Base-by-base conservation (phyloP, 2,113 vertebrate species). In the Notothenia coriiceps region DNA sequence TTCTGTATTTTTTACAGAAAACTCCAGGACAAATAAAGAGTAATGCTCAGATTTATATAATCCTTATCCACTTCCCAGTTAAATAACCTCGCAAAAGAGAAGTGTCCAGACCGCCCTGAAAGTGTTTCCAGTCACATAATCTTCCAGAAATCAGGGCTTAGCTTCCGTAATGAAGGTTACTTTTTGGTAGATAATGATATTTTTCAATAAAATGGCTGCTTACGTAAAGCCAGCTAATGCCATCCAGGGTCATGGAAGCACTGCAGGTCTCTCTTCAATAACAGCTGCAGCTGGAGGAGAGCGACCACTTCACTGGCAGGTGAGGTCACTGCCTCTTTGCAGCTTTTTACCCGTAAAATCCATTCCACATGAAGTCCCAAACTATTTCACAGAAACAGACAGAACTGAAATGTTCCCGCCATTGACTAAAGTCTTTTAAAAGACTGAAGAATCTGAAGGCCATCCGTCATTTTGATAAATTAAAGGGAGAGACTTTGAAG, bases 321-420 rank as follows among this genome's bases (percentile, higher is more conserved):
- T 76, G 46, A 87, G 91, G 87, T 88, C 87, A 74, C 51, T 25
- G 70, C 68, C 76, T 72, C 80, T 74, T 8, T 78, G 59, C 80
- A 15, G 49, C 73, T 92, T 85, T 29, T 86, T 83, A 82, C 59
- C 87, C 67, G 5, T 84, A 78, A 79, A 88, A 80, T 82, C 71
- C 77, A 71, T 88, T 86, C 84, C 76, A 77, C 74, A 40, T 6
- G 67, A 89, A 80, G 64, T 63, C 74, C 57, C 3, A 4, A 69
- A 86, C 40, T 75, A 74, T 90, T 88, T 83, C 56, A 25, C 77
- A 79, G 82, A 82, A 86, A 89, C 86, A 91, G 87, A 68, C 35
- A 35, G 35, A 35, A 29, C 25, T 29, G 25, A 29, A 29, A 29
- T 29, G 35, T 5, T 1, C 35, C 5, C 35, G 35, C 1, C 6